Base-by-base conservation (phyloP, 2,113 vertebrate species). In the Tympanuchus pallidicinctus region DNA sequence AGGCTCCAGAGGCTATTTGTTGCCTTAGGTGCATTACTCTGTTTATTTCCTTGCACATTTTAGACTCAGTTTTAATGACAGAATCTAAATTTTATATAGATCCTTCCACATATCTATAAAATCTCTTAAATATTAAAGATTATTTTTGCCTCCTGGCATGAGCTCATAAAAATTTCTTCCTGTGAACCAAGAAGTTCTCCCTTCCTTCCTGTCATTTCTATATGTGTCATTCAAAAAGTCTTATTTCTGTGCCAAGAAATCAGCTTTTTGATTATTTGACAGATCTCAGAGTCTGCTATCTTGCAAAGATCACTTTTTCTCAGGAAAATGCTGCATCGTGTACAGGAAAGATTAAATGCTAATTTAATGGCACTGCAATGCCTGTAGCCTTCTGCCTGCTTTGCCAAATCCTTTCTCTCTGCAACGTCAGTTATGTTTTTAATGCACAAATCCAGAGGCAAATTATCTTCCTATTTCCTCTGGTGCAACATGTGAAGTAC, bases 191-290 rank as follows among this genome's bases (percentile, higher is more conserved):
- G 64, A 67, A 73, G 14, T 80, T 54, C 42, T 83, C 14, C 2
- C 15, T 66, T 5, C 61, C 34, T 88, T 78, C 66, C 32, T 81
- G 38, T 38, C 92, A 73, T 92, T 87, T 82, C 21, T 66, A 57
- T 18, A 5, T 6, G 4, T 86, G 91, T 74, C 89, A 72, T 61
- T 95, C 86, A 93, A 60, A 75, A 78, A 92, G 30, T 12, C 61
- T 82, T 63, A 87, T 87, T 87, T 66, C 79, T 52, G 30, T 43
- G 47, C 30, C 57, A 40, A 60, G 42, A 93, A 91, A 82, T 89
- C 60, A 94, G 72, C 60, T 82, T 88, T 90, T 89, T 94, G 81
- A 93, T 93, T 91, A 82, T 89, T 95, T 94, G 89, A 92, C 87
- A 89, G 89, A 93, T 93, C 74, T 40, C 30, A 1, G 76, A 86